These are phyloP conservation scores for Phalacrocorax brasilianus DNA, from an alignment of 2,113 vertebrate genomes.

Conservation along the genomic window DNA sequence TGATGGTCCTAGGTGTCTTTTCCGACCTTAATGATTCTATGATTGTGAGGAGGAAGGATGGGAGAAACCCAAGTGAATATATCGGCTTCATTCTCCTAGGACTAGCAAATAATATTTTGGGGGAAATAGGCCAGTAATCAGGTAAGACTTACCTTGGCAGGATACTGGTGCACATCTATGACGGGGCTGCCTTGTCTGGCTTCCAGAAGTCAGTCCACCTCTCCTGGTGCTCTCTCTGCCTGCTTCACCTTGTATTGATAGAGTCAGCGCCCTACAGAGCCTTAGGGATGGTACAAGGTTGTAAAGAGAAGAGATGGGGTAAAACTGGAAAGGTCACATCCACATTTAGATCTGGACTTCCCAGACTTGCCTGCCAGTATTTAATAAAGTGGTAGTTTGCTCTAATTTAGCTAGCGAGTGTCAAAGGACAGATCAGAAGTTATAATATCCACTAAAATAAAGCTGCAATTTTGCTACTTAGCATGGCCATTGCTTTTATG, in stretches of 20 bases:
- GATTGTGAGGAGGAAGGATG: background rate
- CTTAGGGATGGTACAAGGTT: accelerated
- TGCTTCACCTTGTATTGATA: background rate
- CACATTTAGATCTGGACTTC: background rate
- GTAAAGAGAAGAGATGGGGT: background rate
- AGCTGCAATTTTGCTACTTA: background rate
- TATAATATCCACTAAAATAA: background rate
- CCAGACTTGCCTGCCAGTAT: background rate
- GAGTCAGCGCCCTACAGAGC: background rate
- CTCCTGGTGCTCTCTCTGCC: background rate
- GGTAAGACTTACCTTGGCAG: background rate
- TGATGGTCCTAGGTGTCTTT: too few relatives aligned
- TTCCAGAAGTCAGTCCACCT: background rate
- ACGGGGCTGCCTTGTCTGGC: background rate
- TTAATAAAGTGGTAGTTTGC: background rate
- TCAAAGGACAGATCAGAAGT: background rate
- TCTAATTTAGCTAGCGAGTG: background rate
- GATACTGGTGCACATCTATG: background rate
- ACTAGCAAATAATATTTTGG: background rate
- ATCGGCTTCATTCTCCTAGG: background rate
- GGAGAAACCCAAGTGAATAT: background rate
- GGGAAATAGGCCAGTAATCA: background rate
- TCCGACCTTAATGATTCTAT: too few relatives aligned
- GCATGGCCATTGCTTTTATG: background rate
- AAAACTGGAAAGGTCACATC: background rate